These are phyloP conservation scores for Dolichopus griseipennis DNA, from an alignment of 2,888 invertebrate genomes.

Conservation along the genomic window DNA sequence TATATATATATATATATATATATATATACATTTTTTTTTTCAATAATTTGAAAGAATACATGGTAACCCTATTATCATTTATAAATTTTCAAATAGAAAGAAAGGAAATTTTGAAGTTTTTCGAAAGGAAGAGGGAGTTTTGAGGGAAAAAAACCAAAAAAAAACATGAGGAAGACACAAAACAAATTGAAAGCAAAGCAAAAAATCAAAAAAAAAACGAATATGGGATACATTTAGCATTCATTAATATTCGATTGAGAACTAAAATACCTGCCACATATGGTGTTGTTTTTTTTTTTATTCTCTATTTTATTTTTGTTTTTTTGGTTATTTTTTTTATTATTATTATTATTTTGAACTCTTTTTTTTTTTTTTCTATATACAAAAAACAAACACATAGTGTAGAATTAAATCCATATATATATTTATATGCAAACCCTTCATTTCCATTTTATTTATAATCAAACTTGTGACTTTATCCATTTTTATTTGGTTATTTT, in stretches of 20 bases:
- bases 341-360: background rate
- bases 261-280: background rate
- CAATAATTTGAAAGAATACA: too few species aligned
- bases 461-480: slow-evolving; percentile 1
- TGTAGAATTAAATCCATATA: background rate
- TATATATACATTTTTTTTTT: too few species aligned
- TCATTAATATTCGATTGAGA: slow-evolving; percentile 6
- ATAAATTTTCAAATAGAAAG: too few species aligned
- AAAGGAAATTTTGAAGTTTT: too few species aligned
- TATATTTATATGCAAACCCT: background rate
- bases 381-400: too few species aligned
- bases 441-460: slow-evolving; percentile 1
- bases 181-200: too few species aligned
- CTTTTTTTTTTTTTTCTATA: background rate
- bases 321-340: background rate
- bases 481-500: background rate
- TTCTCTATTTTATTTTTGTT: background rate
- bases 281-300: background rate
- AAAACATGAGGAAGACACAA: too few species aligned
- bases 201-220: too few species aligned
- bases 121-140: too few species aligned
- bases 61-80: too few species aligned
- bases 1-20: too few species aligned
- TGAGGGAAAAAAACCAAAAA: too few species aligned
- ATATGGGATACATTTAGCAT: background rate